phyloP scores from a whole-genome alignment of 1,140 invertebrate species.

The Zaprionus davidi region DNA sequence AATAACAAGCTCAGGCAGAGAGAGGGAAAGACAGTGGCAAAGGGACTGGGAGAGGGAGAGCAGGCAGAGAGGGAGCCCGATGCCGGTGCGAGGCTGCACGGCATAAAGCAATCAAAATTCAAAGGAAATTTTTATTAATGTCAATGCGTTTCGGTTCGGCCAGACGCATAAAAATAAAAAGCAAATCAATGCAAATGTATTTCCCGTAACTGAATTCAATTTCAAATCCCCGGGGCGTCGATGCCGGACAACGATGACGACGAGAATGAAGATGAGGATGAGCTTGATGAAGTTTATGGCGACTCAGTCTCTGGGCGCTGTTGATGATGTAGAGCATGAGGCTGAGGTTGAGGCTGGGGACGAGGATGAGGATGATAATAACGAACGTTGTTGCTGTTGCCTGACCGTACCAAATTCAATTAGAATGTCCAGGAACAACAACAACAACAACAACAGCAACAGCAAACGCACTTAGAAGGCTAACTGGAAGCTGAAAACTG shows the following conservation, averaged over 20 bases:
- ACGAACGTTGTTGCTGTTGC: conserved; percentile 33
- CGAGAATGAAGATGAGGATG: background rate
- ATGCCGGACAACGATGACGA: background rate
- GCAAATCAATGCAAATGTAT: conserved; percentile 82
- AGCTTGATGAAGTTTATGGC: conserved; percentile 53
- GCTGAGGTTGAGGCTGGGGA: background rate
- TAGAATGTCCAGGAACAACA: conserved; percentile 50
- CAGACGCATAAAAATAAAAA: conserved; percentile 77
- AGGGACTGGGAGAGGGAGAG: background rate
- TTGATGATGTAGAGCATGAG: conserved; percentile 11
- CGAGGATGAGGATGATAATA: conserved; percentile 10
- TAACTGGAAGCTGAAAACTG: conserved; percentile 25
- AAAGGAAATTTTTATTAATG: conserved; percentile 83
- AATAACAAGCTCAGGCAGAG: conserved; percentile 35
- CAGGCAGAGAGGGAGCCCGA: background rate
- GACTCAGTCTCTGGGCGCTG: conserved; percentile 2
- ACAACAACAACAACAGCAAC: conserved; percentile 13
- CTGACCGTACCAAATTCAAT: conserved; percentile 82
- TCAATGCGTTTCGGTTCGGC: conserved; percentile 69
- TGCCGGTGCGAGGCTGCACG: background rate
- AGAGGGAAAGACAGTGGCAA: too few relatives aligned
- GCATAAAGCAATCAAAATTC: conserved; percentile 79
- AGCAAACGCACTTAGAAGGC: conserved; percentile 48
- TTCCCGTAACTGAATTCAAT: conserved; percentile 79
- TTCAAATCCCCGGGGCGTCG: conserved; percentile 59